Evolutionary conservation across 2,888 invertebrate genomes (phyloP), one percentile per base, ranked within the genome.

Genomic region (Stenurella melanura): DNA sequence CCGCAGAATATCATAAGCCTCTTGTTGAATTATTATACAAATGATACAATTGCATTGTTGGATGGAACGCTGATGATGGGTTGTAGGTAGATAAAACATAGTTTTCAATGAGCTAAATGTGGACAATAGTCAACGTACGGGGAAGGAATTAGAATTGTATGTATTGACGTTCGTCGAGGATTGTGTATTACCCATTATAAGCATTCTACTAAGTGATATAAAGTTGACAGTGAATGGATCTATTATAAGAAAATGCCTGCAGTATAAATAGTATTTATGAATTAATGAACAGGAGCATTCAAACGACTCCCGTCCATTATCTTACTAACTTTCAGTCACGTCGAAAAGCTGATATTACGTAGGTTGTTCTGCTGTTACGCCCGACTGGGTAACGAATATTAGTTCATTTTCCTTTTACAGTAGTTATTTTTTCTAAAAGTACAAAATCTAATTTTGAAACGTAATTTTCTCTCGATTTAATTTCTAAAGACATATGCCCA

Each of bases 61-160:
- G 18, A n/a, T 69, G 76, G 56, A 68, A 67, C 58, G 70, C 56
- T 60, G 75, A 60, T 75, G 72, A 75, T 71, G 75, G 64, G 71
- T 67, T 67, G 75, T 61, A 61, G 63, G 69, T 61, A 75, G 67
- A 78, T 76, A 76, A 76, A 78, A 73, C 76, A 73, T 73, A 76
- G 76, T 78, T 78, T 75, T 78, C 74, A 78, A 76, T 78, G 76
- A 69, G 73, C 64, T 74, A 69, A 76, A 78, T 73, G 60, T 72
- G 70, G 68, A 78, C 78, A 78, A 78, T 78, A 73, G 74, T 73
- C 76, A 74, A 63, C 76, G 74, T 72, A 74, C 74, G 64, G 74
- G 71, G 72, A 78, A 74, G 76, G 78, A 74, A 78, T 78, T 76
- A 76, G 73, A 78, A 78, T 72, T 78, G 76, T 76, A 71, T 68